These are phyloP conservation scores for Willisornis vidua DNA, from an alignment of 2,113 vertebrate genomes.

Conservation along the genomic window DNA sequence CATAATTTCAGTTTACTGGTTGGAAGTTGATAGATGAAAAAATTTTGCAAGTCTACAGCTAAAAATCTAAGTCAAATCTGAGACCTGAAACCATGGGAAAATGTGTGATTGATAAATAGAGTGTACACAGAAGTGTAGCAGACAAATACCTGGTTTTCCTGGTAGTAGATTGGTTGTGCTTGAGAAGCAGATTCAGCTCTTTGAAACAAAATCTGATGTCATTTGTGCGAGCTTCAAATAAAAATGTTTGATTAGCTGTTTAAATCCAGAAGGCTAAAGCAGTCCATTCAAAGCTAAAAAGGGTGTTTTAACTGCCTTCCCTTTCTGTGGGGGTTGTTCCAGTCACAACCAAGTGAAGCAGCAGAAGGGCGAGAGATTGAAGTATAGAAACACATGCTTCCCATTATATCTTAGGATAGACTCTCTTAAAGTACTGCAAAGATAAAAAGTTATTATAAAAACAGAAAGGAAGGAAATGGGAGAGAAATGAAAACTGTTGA, in stretches of 20 bases:
- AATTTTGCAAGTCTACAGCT: not conserved
- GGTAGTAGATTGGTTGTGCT: not conserved
- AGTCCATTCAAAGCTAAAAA: not conserved
- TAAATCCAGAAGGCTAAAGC: not conserved
- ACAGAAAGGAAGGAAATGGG: not conserved
- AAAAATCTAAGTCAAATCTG: not conserved
- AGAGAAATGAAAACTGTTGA: not conserved
- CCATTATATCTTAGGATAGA: rapidly evolving
- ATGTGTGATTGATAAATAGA: not conserved
- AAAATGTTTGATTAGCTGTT: not conserved
- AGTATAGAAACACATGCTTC: rapidly evolving
- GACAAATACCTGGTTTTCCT: not conserved
- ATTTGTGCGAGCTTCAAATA: not conserved
- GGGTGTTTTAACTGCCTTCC: not conserved
- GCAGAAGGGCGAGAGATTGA: not conserved
- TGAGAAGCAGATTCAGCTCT: not conserved
- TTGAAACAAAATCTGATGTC: not conserved
- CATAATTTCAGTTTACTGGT: not conserved
- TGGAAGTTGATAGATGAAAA: not conserved
- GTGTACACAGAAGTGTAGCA: not conserved
- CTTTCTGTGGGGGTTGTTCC: not conserved
- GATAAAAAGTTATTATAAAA: not conserved
- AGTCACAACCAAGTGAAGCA: not conserved
- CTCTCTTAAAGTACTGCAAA: not conserved
- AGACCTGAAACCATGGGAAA: not conserved